These are phyloP conservation scores for Sciurus vulgaris DNA, from an alignment of 2,797 vertebrate species.

Conservation along the genomic window DNA sequence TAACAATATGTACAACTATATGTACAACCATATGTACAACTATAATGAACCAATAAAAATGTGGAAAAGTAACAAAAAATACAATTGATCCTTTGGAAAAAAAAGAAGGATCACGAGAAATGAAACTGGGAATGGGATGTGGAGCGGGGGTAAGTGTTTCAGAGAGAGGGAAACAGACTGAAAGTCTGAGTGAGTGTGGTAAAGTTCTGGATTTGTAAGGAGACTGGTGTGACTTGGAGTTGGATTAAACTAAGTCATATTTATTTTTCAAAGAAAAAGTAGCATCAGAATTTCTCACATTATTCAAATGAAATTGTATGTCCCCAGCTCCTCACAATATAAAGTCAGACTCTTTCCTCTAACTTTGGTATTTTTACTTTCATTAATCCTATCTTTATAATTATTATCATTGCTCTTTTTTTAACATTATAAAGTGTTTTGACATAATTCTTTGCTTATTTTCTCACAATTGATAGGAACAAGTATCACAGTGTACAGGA, in stretches of 20 bases:
- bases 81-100: no score
- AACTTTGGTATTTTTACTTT: slow-evolving; percentile 14
- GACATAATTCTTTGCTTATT: background rate
- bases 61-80: no score
- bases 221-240: background rate
- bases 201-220: background rate
- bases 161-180: background rate
- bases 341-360: background rate
- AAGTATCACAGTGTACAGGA: background rate
- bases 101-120: background rate
- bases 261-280: slow-evolving; percentile 21
- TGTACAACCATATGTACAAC: no score
- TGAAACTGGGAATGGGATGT: background rate
- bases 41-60: no score
- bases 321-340: background rate
- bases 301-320: slow-evolving; percentile 10
- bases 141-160: background rate
- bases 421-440: slow-evolving; percentile 1
- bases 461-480: background rate
- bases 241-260: background rate
- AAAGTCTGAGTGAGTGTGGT: background rate
- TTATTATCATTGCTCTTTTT: background rate
- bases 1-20: no score
- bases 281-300: background rate
- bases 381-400: background rate